Evolutionary conservation across 2,888 invertebrate genomes (phyloP).

Genomic region (Drosophila meridionalis): DNA sequence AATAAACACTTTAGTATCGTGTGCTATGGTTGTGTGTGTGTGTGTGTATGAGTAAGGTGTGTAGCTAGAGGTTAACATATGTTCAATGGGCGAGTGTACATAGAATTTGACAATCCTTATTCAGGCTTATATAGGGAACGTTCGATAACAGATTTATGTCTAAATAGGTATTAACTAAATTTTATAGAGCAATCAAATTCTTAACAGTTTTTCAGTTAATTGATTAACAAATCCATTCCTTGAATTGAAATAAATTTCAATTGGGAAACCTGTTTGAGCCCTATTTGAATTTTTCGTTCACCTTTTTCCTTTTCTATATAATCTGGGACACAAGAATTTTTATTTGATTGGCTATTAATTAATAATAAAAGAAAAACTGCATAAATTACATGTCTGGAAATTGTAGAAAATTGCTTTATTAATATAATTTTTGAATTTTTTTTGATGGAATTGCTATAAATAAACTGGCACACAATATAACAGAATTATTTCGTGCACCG

Average conservation of each 20-base stretch:
- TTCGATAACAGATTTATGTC: background rate
- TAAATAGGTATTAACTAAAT: background rate
- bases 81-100: background rate
- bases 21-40: background rate
- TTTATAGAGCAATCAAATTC: background rate
- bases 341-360: background rate
- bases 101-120: background rate
- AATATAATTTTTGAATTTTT: background rate
- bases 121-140: background rate
- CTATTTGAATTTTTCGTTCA: background rate
- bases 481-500: background rate
- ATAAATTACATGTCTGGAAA: background rate
- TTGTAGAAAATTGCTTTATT: slow-evolving; percentile 5
- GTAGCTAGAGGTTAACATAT: background rate
- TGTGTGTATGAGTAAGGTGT: background rate
- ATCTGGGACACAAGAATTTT: background rate
- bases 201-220: background rate
- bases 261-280: background rate
- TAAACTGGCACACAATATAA: background rate
- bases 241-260: too few relatives aligned
- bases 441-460: background rate
- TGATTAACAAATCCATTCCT: too few relatives aligned
- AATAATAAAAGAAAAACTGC: background rate
- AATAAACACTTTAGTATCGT: slow-evolving; percentile 53
- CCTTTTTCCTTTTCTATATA: too few relatives aligned